A percentile compares a stretch with the other conserved stretches of the same genome.
phyloP scores from a whole-genome alignment of 2,797 vertebrate genomes.

The Syngnathus acus region DNA sequence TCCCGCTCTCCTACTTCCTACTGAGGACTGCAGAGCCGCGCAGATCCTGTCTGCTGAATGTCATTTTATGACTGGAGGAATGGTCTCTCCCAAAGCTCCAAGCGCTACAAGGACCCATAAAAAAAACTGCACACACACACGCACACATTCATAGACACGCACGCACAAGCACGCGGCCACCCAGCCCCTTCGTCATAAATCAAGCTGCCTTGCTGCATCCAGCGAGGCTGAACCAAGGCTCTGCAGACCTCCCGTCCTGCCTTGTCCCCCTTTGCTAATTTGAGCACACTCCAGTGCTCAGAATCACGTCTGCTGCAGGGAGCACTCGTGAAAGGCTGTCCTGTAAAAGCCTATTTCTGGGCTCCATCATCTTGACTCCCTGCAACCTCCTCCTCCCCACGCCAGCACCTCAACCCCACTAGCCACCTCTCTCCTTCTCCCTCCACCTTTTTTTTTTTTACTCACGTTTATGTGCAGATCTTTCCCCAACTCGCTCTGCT shows the following conservation, averaged over 20 bases:
- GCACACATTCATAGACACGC: constrained; percentile 11
- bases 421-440: constrained; percentile 46
- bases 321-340: constrained; percentile 51
- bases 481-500: constrained; percentile 39
- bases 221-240: constrained; percentile 47
- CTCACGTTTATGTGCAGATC: constrained; percentile 41
- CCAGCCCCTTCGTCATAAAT: constrained; percentile 63
- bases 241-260: constrained; percentile 60
- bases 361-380: constrained; percentile 53
- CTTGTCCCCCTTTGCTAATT: constrained; percentile 57
- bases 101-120: constrained; percentile 53
- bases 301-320: constrained; percentile 62
- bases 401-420: constrained; percentile 41
- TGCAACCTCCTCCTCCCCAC: constrained; percentile 21
- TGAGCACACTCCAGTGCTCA: constrained; percentile 54
- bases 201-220: constrained; percentile 61
- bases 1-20: constrained; percentile 48
- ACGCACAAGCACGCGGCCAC: constrained; percentile 47
- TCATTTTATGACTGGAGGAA: constrained; percentile 63
- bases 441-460: constrained; percentile 34
- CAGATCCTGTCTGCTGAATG: constrained; percentile 63
- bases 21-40: constrained; percentile 48
- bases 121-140: constrained; percentile 38
- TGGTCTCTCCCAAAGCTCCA: constrained; percentile 46
- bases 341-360: constrained; percentile 50